Conservation (phyloP, 1,140 invertebrate species). For the Sarcophaga bullata region DNA sequence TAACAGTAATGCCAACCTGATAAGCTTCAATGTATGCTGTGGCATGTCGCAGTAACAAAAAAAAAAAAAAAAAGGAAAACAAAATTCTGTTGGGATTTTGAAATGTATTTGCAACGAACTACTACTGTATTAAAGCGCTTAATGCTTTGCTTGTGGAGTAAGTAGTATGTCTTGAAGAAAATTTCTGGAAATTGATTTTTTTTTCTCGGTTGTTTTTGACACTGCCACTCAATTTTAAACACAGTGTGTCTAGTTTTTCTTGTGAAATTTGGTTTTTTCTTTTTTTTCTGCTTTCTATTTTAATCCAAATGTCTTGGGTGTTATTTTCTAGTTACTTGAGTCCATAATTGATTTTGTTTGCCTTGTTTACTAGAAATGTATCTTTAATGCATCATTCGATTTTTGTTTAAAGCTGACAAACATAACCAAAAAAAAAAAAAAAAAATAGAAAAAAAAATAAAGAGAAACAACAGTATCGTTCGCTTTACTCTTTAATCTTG, state of each 20-base stretch:
- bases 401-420: neutral
- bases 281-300: neutral
- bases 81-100: no score
- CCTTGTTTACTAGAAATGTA: slow-evolving; percentile 17
- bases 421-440: no score
- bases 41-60: neutral
- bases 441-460: neutral
- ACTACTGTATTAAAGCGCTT: slow-evolving; percentile 5
- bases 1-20: neutral
- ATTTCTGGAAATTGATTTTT: neutral
- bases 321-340: neutral
- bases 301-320: neutral
- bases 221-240: slow-evolving; percentile 1
- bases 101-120: no score
- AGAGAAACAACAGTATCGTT: no score
- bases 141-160: neutral
- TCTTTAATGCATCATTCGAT: neutral
- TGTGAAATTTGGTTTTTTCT: no score
- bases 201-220: neutral
- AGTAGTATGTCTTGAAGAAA: neutral
- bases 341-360: slow-evolving; percentile 10
- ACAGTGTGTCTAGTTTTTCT: neutral
- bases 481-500: neutral
- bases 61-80: no score
- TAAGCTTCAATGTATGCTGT: slow-evolving; percentile 7